Evolutionary conservation across 2,888 invertebrate genomes (phyloP), one percentile per base, ranked within the genome.

Genomic region (Erebia palarica): DNA sequence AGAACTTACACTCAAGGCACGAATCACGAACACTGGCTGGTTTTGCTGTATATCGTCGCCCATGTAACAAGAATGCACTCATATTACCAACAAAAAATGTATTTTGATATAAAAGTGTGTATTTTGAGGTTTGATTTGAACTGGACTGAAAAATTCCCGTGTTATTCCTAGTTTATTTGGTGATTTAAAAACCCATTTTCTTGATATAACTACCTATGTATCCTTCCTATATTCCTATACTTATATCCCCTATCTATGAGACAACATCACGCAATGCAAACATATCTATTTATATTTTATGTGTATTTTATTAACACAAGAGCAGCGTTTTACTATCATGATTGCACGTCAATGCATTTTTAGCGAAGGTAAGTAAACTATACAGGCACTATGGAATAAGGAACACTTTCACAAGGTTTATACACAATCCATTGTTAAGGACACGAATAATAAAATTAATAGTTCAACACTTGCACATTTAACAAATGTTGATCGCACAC

Each of bases 1-100:
- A 61, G n/a, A 61, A 44, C 44, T 16, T 44, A 49, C 49, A 63
- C 47, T 49, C 21, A 63, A 63, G 63, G 80, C 82, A 82, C 84
- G 21, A 7, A 80, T 79, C 86, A 86, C 84, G 77, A 77, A 81
- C 85, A 86, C 82, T 68, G 77, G 76, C 76, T 75, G 75, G 75
- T 72, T 68, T 53, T 51, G 75, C 75, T 75, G 71, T 66, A 71
- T 66, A 71, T 70, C 72, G 71, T 74, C 64, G 59, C 70, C 65
- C 44, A 65, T 65, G n/a, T 66, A 66, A 66, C 55, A 42, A 66
- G 42, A 57, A n/a, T 55, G 65, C 66, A 66, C 66, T 66, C 57
- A 66, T 63, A 47, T 21, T 63, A 14, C 47, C 59, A 58, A 64
- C 3, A 11, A 61, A 16, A 47, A 9, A 47, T 13, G 13, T 4